A percentile compares a stretch with the other conserved stretches of the same genome.
phyloP scores from a whole-genome alignment of 2,888 invertebrate species.

The Fabriciana adippe region DNA sequence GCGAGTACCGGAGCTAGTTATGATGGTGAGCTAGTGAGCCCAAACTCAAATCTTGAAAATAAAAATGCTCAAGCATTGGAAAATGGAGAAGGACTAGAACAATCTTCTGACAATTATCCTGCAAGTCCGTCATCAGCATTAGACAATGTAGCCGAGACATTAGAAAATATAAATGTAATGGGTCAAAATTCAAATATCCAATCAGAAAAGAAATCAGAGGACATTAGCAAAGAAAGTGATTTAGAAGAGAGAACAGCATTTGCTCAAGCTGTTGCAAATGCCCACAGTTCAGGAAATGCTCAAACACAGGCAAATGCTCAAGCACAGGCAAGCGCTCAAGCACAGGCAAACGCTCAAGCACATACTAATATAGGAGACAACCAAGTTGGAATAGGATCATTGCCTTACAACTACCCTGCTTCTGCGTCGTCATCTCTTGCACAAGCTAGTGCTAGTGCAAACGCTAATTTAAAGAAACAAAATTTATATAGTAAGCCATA shows the following conservation, averaged over 20 bases:
- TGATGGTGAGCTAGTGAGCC: not conserved
- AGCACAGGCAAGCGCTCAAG: conserved; percentile 19
- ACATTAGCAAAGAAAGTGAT: too few relatives aligned
- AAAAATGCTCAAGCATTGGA: not conserved
- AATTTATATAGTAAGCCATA: conserved; percentile 3
- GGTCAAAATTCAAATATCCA: too few relatives aligned
- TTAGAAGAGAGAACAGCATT: not conserved
- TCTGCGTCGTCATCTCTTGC: conserved; percentile 19
- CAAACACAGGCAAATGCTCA: conserved; percentile 32
- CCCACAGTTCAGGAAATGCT: conserved; percentile 16
- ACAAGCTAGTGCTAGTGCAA: conserved; percentile 28
- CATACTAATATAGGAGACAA: conserved; percentile 16
- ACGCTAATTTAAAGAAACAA: conserved; percentile 1
- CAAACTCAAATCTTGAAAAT: not conserved
- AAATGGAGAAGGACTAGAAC: not conserved
- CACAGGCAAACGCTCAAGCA: conserved; percentile 33
- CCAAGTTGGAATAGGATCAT: not conserved
- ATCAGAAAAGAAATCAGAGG: too few relatives aligned
- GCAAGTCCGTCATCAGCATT: too few relatives aligned
- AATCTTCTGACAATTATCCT: too few relatives aligned
- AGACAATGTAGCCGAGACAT: too few relatives aligned
- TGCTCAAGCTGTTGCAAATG: conserved; percentile 7
- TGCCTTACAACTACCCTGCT: not conserved
- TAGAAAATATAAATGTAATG: too few relatives aligned
- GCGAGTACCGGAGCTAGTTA: not conserved